Evolutionary conservation across 2,888 invertebrate genomes (phyloP).

Genomic region (Nasonovia ribisnigri): DNA sequence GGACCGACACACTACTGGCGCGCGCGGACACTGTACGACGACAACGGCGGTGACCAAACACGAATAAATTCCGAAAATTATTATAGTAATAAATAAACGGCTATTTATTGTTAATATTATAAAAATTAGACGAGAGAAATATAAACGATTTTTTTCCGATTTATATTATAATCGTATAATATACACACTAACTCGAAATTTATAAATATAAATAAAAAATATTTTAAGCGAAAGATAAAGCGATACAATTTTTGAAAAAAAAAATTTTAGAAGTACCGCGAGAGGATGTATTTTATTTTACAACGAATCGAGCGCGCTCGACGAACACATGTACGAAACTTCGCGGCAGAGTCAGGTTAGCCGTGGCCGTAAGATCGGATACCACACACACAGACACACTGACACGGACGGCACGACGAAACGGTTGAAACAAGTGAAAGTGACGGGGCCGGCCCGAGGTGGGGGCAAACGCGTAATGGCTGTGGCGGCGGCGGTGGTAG

Average conservation of each 20-base stretch:
- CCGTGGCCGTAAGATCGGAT: constrained; percentile 56
- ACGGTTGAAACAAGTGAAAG: constrained; percentile 67
- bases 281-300: constrained; percentile 15
- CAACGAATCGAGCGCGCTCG: constrained; percentile 44
- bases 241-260: neutral
- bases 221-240: neutral
- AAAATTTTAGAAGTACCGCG: constrained; percentile 26
- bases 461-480: constrained; percentile 60
- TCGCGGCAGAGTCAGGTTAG: constrained; percentile 57
- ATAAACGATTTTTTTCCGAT: neutral
- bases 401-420: constrained; percentile 62
- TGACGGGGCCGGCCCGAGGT: constrained; percentile 66
- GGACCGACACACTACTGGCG: constrained; percentile 55
- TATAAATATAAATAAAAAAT: neutral
- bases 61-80: constrained; percentile 36
- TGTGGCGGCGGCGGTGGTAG: constrained; percentile 10
- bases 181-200: neutral
- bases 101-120: constrained; percentile 26
- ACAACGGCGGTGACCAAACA: constrained; percentile 3
- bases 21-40: constrained; percentile 39
- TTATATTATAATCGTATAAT: neutral
- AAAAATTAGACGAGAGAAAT: too few relatives aligned
- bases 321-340: constrained; percentile 63
- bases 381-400: constrained; percentile 65
- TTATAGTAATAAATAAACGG: constrained; percentile 23